Percentiles rank a stretch among this genome's conserved stretches.
Conservation (phyloP, 2,888 invertebrate species). For the Philaethria dido region DNA sequence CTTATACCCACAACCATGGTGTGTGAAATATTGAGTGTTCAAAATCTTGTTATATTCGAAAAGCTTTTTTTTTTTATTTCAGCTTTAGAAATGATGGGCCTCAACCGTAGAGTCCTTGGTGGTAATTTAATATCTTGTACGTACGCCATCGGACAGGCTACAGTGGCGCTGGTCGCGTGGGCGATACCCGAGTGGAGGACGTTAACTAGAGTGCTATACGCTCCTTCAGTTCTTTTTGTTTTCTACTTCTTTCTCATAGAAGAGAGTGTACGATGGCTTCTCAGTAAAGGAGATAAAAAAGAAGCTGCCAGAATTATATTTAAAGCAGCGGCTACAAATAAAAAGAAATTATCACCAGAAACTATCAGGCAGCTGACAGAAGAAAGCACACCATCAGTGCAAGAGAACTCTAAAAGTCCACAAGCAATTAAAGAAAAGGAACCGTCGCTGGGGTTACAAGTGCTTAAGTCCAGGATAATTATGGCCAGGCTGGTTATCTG, state of each 20-base stretch:
- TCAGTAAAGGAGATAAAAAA: conserved; percentile 82
- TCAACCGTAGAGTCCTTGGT: conserved; percentile 84
- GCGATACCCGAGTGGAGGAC: conserved; percentile 86
- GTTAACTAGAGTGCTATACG: conserved; percentile 84
- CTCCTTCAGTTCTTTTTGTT: conserved; percentile 85
- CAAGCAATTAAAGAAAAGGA: conserved; percentile 34
- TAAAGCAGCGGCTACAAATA: conserved; percentile 73
- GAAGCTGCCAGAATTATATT: conserved; percentile 73
- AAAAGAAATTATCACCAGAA: conserved; percentile 66
- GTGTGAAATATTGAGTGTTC: no score
- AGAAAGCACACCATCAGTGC: conserved; percentile 34
- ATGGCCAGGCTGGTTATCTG: conserved; percentile 83
- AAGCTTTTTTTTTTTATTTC: conserved; percentile 37
- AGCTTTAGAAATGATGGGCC: conserved; percentile 60
- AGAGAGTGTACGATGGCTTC: conserved; percentile 89
- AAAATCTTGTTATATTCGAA: no score
- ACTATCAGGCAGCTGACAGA: conserved; percentile 54
- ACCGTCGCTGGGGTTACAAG: conserved; percentile 57
- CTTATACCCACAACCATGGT: no score
- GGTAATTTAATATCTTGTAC: conserved; percentile 86
- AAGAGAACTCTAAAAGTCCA: conserved; percentile 29
- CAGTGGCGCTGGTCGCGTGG: conserved; percentile 86
- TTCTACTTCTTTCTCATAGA: conserved; percentile 85
- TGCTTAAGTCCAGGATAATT: conserved; percentile 72
- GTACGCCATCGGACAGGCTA: conserved; percentile 86